Evolutionary conservation across 2,113 vertebrate genomes (phyloP).

Genomic region (Cromileptes altivelis): DNA sequence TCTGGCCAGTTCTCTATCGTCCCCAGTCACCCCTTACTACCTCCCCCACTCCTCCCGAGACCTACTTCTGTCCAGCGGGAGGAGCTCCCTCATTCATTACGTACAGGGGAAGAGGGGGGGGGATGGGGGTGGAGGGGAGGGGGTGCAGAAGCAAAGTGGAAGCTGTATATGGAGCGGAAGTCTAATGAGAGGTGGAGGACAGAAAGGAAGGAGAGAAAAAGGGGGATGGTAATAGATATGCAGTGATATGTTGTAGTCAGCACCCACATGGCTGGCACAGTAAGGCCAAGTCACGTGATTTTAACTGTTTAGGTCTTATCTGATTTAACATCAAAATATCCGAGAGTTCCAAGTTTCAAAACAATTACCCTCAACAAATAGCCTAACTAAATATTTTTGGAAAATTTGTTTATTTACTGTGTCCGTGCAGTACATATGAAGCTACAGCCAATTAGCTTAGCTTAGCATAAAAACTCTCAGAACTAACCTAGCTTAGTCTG

Average conservation of each 20-base stretch:
- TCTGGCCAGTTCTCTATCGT: constrained; percentile 64
- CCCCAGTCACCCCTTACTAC: constrained; percentile 64
- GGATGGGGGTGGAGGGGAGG: constrained; percentile 7
- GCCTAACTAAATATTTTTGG: not conserved
- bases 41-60: constrained; percentile 68
- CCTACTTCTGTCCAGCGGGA: constrained; percentile 80
- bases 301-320: not conserved
- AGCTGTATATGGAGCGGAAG: constrained; percentile 39
- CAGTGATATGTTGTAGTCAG: not conserved
- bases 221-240: constrained; percentile 5
- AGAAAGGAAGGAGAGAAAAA: constrained; percentile 14
- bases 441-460: not conserved
- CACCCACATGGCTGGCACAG: not conserved
- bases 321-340: not conserved
- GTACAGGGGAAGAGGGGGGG: constrained; percentile 20
- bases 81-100: constrained; percentile 79
- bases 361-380: not conserved
- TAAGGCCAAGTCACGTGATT: not conserved
- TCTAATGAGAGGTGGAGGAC: constrained; percentile 44
- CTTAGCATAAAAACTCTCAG: not conserved
- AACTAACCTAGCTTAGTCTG: not conserved
- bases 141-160: constrained; percentile 29
- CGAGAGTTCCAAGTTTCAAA: not conserved
- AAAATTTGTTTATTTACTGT: not conserved
- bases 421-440: not conserved